Evolutionary conservation across 2,888 invertebrate species (phyloP).

Genomic region (Lasioglossum marginatum): DNA sequence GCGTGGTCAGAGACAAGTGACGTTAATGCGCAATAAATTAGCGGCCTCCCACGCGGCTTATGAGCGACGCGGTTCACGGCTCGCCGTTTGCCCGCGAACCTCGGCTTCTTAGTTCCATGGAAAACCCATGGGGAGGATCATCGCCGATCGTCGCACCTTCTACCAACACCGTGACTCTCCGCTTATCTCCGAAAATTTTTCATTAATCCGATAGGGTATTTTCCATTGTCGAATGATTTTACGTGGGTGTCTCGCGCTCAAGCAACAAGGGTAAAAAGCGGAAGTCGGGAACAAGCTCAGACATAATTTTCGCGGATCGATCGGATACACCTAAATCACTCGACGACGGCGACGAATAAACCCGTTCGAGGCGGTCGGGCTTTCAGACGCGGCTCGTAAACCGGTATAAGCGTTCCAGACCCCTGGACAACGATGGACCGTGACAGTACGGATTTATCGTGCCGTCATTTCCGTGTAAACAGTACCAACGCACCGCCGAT

Average conservation of each 20-base stretch:
- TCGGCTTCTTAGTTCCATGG: constrained; percentile 32
- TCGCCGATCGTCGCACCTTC: not conserved
- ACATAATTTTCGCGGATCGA: constrained; percentile 70
- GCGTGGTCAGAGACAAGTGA: constrained; percentile 81
- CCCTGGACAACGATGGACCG: constrained; percentile 64
- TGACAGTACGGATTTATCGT: constrained; percentile 72
- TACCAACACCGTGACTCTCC: not conserved
- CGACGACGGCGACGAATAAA: constrained; percentile 54
- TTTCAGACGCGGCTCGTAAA: constrained; percentile 59
- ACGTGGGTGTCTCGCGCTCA: not conserved
- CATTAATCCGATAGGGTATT: not conserved
- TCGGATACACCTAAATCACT: constrained; percentile 69
- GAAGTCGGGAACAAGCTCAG: constrained; percentile 19
- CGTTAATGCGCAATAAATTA: constrained; percentile 84
- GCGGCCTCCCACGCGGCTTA: constrained; percentile 78
- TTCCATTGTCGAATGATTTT: not conserved
- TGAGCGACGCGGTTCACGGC: constrained; percentile 44
- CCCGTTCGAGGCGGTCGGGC: constrained; percentile 42
- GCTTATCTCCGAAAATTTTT: not conserved
- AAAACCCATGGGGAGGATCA: constrained; percentile 35
- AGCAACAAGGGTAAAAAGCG: not conserved
- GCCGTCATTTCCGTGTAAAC: constrained; percentile 73
- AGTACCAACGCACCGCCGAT: constrained; percentile 54
- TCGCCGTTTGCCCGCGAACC: constrained; percentile 22
- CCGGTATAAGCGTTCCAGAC: constrained; percentile 66